Conservation (phyloP, 92 coral and sea anemone species). For the Bergia puertoricense region DNA sequence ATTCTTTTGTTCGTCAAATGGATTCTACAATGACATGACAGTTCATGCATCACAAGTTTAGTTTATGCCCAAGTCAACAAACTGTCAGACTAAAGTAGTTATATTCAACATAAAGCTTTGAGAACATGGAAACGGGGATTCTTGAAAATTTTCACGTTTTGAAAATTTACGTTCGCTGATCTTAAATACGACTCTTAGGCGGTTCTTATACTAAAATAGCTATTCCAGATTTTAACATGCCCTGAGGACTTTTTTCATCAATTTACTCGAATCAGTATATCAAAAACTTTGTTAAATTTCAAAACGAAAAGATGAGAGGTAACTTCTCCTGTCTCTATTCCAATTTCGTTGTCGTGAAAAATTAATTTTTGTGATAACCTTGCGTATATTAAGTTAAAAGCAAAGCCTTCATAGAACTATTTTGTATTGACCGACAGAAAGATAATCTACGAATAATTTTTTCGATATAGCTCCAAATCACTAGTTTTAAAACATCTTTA, state of each 20-base stretch:
- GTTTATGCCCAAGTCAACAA: background rate
- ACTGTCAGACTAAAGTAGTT: background rate
- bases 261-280: background rate
- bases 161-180: background rate
- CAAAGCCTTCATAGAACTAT: background rate
- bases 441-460: background rate
- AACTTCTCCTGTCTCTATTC: too few species aligned
- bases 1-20: constrained; percentile 27
- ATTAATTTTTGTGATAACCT: background rate
- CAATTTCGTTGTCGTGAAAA: background rate
- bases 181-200: background rate
- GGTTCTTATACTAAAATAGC: background rate
- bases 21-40: constrained; percentile 5
- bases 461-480: background rate
- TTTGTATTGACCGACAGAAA: background rate
- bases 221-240: constrained; percentile 13
- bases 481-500: background rate
- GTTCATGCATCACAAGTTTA: constrained; percentile 13
- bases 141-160: background rate
- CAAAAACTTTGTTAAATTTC: background rate
- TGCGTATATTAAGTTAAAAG: background rate
- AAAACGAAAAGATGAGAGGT: background rate
- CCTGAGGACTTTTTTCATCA: background rate
- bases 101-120: background rate
- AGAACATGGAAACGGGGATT: background rate